These are phyloP conservation scores for Tiliqua scincoides DNA, from an alignment of 2,113 vertebrate genomes.

Conservation along the genomic window DNA sequence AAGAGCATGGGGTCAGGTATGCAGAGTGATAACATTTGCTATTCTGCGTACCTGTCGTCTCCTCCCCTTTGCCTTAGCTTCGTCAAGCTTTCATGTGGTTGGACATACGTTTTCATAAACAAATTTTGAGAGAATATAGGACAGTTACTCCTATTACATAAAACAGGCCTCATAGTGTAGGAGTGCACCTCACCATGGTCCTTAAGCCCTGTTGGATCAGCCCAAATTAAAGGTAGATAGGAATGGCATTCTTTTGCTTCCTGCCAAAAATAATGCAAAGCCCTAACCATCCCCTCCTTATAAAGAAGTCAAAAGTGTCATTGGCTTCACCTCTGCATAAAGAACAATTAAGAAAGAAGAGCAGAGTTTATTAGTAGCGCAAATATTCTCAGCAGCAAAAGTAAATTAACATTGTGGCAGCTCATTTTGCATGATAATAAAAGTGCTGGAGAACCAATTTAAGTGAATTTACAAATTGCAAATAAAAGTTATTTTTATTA, in stretches of 20 bases:
- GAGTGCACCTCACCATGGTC: too few species aligned
- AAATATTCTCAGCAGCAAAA: slow-evolving; percentile 49
- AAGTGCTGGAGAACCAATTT: slow-evolving; percentile 62
- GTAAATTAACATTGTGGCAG: slow-evolving; percentile 64
- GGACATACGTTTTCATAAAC: too few species aligned
- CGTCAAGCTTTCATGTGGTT: too few species aligned
- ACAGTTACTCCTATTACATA: too few species aligned
- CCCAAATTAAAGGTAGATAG: not conserved
- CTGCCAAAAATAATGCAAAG: not conserved
- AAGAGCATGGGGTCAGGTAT: not conserved
- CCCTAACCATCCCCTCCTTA: not conserved
- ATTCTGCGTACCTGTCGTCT: not conserved
- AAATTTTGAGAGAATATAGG: too few species aligned
- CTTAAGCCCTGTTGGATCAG: not conserved
- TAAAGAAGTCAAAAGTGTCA: slow-evolving; percentile 9
- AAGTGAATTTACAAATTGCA: slow-evolving; percentile 66
- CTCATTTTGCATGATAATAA: slow-evolving; percentile 70
- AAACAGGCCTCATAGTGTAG: too few species aligned
- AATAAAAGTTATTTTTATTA: slow-evolving; percentile 62
- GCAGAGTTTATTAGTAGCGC: slow-evolving; percentile 3
- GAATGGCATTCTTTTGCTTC: not conserved
- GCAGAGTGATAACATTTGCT: not conserved
- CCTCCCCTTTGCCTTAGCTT: not conserved
- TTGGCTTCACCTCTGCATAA: slow-evolving; percentile 25
- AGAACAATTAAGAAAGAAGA: slow-evolving; percentile 31